Percentiles rank a stretch among this genome's conserved stretches.
Evolutionary conservation across 2,113 vertebrate species (phyloP).

Genomic region (Pleuronectes platessa): DNA sequence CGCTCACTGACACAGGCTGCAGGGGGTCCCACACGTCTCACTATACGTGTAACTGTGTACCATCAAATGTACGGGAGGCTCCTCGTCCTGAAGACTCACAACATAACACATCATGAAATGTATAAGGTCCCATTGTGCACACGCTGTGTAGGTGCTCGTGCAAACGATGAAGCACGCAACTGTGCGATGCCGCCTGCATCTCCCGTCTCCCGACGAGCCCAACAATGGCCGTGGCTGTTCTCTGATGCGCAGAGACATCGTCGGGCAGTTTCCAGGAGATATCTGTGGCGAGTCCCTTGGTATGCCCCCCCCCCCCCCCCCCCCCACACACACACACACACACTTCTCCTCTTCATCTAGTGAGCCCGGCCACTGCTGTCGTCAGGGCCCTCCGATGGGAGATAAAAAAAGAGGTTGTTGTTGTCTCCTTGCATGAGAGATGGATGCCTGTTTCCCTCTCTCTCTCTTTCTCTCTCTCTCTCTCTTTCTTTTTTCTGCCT

Average conservation of each 20-base stretch:
- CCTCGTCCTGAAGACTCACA: conserved; percentile 15
- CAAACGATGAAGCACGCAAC: conserved; percentile 61
- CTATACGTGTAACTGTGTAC: background rate
- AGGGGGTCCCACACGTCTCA: background rate
- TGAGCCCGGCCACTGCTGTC: conserved; percentile 72
- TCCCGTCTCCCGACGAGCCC: conserved; percentile 62
- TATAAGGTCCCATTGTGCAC: conserved; percentile 17
- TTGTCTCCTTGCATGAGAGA: conserved; percentile 78
- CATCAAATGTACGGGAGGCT: background rate
- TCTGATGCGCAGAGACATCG: conserved; percentile 79
- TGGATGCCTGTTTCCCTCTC: conserved; percentile 72
- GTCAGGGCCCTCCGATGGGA: conserved; percentile 77
- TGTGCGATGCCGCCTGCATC: conserved; percentile 57
- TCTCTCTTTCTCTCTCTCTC: conserved; percentile 41
- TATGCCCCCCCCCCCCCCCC: conserved; percentile 49
- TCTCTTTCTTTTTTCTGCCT: conserved; percentile 40
- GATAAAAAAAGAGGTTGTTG: conserved; percentile 79
- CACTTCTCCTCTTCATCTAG: conserved; percentile 69
- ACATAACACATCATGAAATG: conserved; percentile 15
- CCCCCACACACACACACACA: conserved; percentile 56
- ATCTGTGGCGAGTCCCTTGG: conserved; percentile 78
- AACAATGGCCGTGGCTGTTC: conserved; percentile 83
- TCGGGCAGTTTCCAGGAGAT: conserved; percentile 81
- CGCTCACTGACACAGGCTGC: background rate
- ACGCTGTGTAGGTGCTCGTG: conserved; percentile 47